Percentiles rank a stretch among this genome's conserved stretches.
Conservation (phyloP, 1,140 invertebrate species). For the Holotrichia oblita region DNA sequence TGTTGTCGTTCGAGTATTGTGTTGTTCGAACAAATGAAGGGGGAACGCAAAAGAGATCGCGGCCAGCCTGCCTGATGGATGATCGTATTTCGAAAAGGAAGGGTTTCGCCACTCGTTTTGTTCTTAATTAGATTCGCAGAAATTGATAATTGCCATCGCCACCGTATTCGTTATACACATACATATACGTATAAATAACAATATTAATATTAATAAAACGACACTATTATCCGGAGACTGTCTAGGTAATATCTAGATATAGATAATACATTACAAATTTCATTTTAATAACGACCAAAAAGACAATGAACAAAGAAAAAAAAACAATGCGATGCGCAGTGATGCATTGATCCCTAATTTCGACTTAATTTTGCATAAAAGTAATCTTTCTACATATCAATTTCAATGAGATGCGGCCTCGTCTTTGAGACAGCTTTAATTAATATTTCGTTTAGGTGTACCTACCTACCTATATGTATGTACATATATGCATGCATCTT, state of each 20-base stretch:
- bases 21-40: not conserved
- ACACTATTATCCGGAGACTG: too few relatives aligned
- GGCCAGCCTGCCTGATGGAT: not conserved
- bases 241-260: too few relatives aligned
- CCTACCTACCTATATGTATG: too few relatives aligned
- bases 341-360: too few relatives aligned
- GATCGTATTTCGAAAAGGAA: not conserved
- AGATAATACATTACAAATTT: too few relatives aligned
- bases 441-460: not conserved
- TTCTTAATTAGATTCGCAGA: constrained; percentile 13
- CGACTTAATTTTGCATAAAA: too few relatives aligned
- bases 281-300: too few relatives aligned
- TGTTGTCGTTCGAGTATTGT: too few relatives aligned
- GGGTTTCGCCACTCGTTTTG: not conserved
- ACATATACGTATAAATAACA: too few relatives aligned
- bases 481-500: not conserved
- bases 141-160: not conserved
- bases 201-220: too few relatives aligned
- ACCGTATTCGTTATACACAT: not conserved
- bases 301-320: too few relatives aligned
- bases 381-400: not conserved
- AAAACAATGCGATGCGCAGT: too few relatives aligned
- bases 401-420: not conserved
- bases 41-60: not conserved
- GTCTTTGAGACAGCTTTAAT: not conserved